phyloP scores from a whole-genome alignment of 2,797 vertebrate species.

The Acridotheres tristis region DNA sequence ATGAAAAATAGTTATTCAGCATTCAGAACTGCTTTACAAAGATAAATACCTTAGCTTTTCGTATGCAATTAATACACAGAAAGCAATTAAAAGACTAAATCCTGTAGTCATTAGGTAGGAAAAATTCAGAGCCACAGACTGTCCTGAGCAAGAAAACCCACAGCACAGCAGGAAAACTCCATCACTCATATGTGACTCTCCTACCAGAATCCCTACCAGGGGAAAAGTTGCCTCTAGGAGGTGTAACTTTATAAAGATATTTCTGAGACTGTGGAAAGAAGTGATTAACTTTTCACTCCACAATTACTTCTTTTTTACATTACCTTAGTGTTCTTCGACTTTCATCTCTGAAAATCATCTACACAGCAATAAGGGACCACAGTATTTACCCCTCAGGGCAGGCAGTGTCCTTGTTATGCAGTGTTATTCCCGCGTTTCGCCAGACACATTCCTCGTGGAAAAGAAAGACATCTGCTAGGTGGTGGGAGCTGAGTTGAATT shows the following conservation, averaged over 20 bases:
- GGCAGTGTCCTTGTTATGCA: background rate
- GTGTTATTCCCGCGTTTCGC: background rate
- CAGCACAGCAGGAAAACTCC: constrained; percentile 29
- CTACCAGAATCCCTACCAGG: background rate
- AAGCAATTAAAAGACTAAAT: constrained; percentile 62
- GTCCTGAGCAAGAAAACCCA: constrained; percentile 7
- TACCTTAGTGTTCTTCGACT: background rate
- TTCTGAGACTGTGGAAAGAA: background rate
- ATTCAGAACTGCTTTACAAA: constrained; percentile 41
- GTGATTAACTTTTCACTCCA: constrained; percentile 22
- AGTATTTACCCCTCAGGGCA: constrained; percentile 42
- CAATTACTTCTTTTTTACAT: background rate
- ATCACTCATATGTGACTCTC: background rate
- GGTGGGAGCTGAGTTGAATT: background rate
- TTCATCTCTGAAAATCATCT: background rate
- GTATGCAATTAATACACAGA: constrained; percentile 57
- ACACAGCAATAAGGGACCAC: constrained; percentile 9
- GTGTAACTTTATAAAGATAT: constrained; percentile 13
- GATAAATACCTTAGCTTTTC: constrained; percentile 50
- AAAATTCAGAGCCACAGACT: constrained; percentile 22
- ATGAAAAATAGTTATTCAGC: constrained; percentile 49
- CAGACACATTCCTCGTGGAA: background rate
- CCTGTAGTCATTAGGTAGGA: constrained; percentile 8
- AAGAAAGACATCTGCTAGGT: background rate
- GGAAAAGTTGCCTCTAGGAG: constrained; percentile 8